These are phyloP conservation scores for Sesia bembeciformis DNA, from an alignment of 2,888 invertebrate genomes.

Conservation along the genomic window DNA sequence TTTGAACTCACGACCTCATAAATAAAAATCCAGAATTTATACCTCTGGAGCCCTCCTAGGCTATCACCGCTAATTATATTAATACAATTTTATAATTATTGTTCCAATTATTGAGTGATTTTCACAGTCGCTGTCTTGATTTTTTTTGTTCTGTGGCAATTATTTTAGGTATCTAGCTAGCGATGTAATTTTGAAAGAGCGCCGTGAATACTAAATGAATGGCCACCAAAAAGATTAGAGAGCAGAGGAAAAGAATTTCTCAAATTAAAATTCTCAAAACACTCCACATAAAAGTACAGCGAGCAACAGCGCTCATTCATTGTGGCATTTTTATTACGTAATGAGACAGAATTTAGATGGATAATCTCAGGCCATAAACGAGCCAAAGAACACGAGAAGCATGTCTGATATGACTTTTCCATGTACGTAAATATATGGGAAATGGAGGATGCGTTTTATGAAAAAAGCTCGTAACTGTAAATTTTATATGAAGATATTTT, in stretches of 20 bases:
- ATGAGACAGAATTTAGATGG: conserved; percentile 49
- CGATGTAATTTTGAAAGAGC: too few relatives aligned
- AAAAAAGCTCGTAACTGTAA: neutral
- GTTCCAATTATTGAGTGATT: too few relatives aligned
- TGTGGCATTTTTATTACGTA: conserved; percentile 52
- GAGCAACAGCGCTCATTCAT: conserved; percentile 34
- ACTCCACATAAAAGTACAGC: conserved; percentile 28
- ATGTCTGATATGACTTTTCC: conserved; percentile 41
- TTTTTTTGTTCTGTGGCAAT: too few relatives aligned
- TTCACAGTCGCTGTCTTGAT: too few relatives aligned
- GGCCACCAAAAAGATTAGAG: neutral
- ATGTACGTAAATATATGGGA: conserved; percentile 30
- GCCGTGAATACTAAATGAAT: too few relatives aligned
- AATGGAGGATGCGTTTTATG: conserved; percentile 6
- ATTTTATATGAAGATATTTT: neutral
- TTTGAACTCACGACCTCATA: too few relatives aligned
- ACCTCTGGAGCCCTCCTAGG: too few relatives aligned
- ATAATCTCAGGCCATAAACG: conserved; percentile 50
- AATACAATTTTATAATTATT: too few relatives aligned
- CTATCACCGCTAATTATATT: too few relatives aligned
- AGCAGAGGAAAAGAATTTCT: conserved; percentile 24
- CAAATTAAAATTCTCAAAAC: conserved; percentile 46
- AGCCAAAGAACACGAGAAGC: conserved; percentile 35
- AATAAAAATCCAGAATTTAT: too few relatives aligned
- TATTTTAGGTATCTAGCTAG: too few relatives aligned